Conservation (phyloP, 2,888 invertebrate species). For the Limulus polyphemus region DNA sequence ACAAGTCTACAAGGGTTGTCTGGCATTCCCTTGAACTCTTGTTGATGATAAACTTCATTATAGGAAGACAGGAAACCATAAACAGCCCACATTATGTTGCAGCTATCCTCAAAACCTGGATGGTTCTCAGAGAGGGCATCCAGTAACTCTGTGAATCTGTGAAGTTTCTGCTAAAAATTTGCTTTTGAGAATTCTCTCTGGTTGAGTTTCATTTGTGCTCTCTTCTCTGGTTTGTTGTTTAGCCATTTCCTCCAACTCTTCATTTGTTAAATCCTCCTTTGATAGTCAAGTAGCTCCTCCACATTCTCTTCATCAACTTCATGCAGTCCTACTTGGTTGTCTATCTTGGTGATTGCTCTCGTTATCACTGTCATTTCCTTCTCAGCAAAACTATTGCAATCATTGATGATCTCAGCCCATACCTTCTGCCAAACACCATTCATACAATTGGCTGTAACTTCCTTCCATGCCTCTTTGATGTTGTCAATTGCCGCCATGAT, state of each 20-base stretch:
- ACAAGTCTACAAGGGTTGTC: no score
- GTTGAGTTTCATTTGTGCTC: no score
- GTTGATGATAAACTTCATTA: no score
- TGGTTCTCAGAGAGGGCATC: no score
- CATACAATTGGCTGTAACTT: conserved; percentile 2
- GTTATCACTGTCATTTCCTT: neutral
- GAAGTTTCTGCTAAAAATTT: conserved; percentile 13
- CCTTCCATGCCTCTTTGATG: conserved; percentile 15
- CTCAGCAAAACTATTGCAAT: conserved; percentile 1
- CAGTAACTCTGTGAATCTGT: no score
- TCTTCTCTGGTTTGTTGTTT: conserved; percentile 1
- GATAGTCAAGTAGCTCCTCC: neutral
- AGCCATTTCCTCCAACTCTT: no score
- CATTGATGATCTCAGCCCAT: neutral
- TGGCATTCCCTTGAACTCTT: no score
- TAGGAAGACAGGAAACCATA: no score
- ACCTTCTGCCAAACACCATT: conserved; percentile 4
- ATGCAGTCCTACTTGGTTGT: neutral
- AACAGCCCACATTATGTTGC: no score
- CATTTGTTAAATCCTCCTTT: neutral
- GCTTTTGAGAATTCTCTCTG: conserved; percentile 10
- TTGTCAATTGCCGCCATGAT: conserved; percentile 18
- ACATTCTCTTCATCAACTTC: conserved; percentile 3
- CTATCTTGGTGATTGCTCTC: neutral
- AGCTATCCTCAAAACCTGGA: no score